Base-by-base conservation (phyloP, 1,140 invertebrate species). In the Drosophila busckii region DNA sequence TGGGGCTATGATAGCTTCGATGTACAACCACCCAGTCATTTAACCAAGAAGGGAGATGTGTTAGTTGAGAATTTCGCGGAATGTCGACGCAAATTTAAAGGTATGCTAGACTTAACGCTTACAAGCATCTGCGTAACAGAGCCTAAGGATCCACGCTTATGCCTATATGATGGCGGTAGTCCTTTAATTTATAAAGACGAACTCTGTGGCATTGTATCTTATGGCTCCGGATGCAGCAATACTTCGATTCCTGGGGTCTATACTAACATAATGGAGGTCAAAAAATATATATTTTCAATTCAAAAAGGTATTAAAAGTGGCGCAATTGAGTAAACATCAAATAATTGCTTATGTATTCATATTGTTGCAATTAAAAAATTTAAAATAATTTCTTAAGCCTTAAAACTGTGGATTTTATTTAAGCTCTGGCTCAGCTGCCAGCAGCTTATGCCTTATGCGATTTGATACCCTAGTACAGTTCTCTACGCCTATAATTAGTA, bases 151-250 rank as follows among this genome's bases (percentile, higher is more conserved):
- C 10, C n/a, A 0, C 7, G 2, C 0, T n/a, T 56, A 3, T 70
- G 67, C 16, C 41, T 28, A 12, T 63, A 58, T n/a, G 67, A 70
- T 16, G 42, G 32, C 0, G 67, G 63, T 4, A 37, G 35, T 0
- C 67, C 67, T 0, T n/a, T 70, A 2, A 28, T 46, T 1, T 58
- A 22, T 9, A 31, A 41, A 4, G 48, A 42, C 3, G 6, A 48
- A 8, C 46, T 66, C 5, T 44, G 52, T 15, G 66, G 42, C 7
- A 10, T 70, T 4, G 66, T 54, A 2, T 70, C 63, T 1, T 2
- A 22, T 4, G 63, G 63, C 9, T 32, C 53, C 3, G 28, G 4
- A 1, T 67, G 63, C 6, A 31, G n/a, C n/a, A 28, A 67, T 6
- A 46, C 59, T 2, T 6, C 34, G 0, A 19, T 9, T 3, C 59